phyloP scores from a whole-genome alignment of 2,888 invertebrate genomes.

The Drosophila greeni region DNA sequence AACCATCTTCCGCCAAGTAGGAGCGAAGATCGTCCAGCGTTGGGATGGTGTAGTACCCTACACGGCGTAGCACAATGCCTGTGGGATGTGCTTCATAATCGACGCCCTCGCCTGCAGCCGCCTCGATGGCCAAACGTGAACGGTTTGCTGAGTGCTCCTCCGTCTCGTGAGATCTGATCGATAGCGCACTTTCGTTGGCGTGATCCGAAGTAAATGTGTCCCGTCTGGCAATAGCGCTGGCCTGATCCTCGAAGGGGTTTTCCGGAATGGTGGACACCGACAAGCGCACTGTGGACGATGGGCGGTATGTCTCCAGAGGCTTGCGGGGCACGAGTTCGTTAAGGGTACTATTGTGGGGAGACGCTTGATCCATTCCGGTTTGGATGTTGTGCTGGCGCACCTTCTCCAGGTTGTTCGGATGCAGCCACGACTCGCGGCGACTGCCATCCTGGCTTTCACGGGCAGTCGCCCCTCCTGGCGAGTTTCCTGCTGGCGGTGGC shows the following conservation, averaged over 20 bases:
- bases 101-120: slow-evolving; percentile 12
- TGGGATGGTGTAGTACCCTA: slow-evolving; percentile 95
- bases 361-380: slow-evolving; percentile 55
- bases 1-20: slow-evolving; percentile 85
- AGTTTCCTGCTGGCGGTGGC: slow-evolving; percentile 12
- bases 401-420: slow-evolving; percentile 76
- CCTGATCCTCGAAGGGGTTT: slow-evolving; percentile 74
- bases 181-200: slow-evolving; percentile 67
- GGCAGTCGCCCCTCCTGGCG: background rate
- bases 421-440: slow-evolving; percentile 78
- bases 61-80: slow-evolving; percentile 87
- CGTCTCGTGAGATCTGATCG: slow-evolving; percentile 62
- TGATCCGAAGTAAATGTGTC: slow-evolving; percentile 65
- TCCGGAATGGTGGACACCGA: slow-evolving; percentile 74
- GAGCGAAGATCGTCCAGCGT: slow-evolving; percentile 87
- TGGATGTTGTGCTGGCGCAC: slow-evolving; percentile 73
- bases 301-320: slow-evolving; percentile 70
- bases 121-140: slow-evolving; percentile 57
- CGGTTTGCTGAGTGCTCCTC: slow-evolving; percentile 51
- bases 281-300: slow-evolving; percentile 43
- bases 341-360: slow-evolving; percentile 73
- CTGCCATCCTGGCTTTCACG: slow-evolving; percentile 46
- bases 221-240: slow-evolving; percentile 52
- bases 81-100: slow-evolving; percentile 82
- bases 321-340: slow-evolving; percentile 76